Percentiles rank a stretch among this genome's conserved stretches.
phyloP scores from a whole-genome alignment of 2,797 vertebrate species.

The Apogon hyalosoma region DNA sequence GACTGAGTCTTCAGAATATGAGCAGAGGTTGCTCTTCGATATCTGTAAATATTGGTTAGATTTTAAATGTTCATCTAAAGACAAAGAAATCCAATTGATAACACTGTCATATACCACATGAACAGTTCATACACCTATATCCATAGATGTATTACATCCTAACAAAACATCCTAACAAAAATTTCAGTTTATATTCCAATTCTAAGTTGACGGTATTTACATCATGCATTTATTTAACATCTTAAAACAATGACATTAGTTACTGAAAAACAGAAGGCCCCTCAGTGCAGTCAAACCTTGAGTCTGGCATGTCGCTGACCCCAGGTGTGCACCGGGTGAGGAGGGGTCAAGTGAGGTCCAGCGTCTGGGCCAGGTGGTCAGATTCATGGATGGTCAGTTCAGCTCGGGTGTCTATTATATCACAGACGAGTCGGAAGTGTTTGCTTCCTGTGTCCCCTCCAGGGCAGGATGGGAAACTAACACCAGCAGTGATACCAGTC shows the following conservation, averaged over 20 bases:
- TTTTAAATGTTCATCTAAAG: too few relatives aligned
- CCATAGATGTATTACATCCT: too few relatives aligned
- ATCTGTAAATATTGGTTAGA: too few relatives aligned
- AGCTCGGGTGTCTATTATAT: constrained; percentile 72
- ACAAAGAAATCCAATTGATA: too few relatives aligned
- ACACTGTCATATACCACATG: too few relatives aligned
- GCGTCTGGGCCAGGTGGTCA: constrained; percentile 78
- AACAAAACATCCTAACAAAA: too few relatives aligned
- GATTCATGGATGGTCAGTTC: constrained; percentile 81
- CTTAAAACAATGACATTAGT: not conserved
- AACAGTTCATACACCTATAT: too few relatives aligned
- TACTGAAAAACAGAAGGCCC: not conserved
- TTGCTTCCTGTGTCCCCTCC: constrained; percentile 73
- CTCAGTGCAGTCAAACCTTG: not conserved
- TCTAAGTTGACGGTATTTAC: too few relatives aligned
- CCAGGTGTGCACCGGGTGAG: constrained; percentile 56
- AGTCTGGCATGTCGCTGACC: constrained; percentile 47
- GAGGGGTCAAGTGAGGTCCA: constrained; percentile 72
- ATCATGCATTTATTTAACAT: too few relatives aligned
- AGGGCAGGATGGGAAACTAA: constrained; percentile 65
- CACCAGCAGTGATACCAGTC: constrained; percentile 45
- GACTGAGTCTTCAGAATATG: too few relatives aligned
- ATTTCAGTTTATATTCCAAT: too few relatives aligned
- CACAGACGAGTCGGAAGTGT: constrained; percentile 62
- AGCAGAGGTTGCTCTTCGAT: too few relatives aligned